Conservation (phyloP, 2,113 vertebrate genomes). For the Nibea coibor region DNA sequence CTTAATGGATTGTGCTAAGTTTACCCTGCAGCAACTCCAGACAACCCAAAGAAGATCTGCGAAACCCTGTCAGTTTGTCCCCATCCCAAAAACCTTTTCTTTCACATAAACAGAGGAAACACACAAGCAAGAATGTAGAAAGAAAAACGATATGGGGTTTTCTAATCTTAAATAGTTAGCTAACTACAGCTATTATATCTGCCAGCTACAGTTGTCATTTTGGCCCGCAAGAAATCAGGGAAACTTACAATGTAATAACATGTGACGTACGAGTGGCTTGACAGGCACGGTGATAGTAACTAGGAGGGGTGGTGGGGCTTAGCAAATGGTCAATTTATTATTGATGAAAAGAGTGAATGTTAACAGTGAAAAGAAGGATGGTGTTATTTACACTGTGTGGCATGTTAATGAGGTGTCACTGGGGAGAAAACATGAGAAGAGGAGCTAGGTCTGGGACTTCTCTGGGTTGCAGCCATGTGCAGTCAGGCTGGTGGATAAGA, state of each 20-base stretch:
- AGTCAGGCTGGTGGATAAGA: constrained; percentile 43
- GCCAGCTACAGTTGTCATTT: not conserved
- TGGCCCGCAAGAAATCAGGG: too few relatives aligned
- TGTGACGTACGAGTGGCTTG: not conserved
- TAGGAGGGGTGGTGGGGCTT: not conserved
- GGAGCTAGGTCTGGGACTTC: constrained; percentile 12
- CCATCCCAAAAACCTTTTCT: not conserved
- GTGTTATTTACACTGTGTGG: constrained; percentile 15
- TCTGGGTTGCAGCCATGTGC: constrained; percentile 19
- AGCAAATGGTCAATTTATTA: not conserved
- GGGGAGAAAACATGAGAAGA: constrained; percentile 41
- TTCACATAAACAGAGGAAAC: not conserved
- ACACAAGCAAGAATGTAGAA: not conserved
- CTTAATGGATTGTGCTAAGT: not conserved
- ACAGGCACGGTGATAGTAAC: not conserved
- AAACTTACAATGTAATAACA: not conserved
- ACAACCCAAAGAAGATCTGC: not conserved
- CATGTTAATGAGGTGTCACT: constrained; percentile 58
- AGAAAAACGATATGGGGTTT: too few relatives aligned
- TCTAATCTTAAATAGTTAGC: not conserved
- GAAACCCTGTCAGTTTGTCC: not conserved
- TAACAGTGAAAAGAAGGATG: not conserved
- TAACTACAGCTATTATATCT: not conserved
- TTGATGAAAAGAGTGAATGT: not conserved
- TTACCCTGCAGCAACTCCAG: not conserved